Percentiles rank a stretch among this genome's conserved stretches.
Conservation (phyloP, 2,888 invertebrate genomes). For the Ornithoptera alexandrae region DNA sequence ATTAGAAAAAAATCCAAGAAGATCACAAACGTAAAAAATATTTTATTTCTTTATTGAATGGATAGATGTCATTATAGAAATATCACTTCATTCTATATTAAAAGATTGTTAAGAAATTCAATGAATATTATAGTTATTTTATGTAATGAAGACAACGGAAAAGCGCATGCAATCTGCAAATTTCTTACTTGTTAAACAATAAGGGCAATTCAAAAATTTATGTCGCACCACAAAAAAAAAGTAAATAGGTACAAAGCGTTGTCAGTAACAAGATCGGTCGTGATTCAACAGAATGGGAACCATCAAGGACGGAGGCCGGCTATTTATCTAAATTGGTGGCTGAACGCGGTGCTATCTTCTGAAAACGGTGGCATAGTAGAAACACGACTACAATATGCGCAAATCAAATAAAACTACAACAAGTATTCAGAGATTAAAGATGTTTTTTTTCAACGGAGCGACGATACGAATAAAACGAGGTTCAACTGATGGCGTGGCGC, state of each 20-base stretch:
- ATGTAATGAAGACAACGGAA: too few species aligned
- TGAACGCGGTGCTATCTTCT: conserved; percentile 38
- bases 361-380: conserved; percentile 39
- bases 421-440: not conserved
- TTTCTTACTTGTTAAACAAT: conserved; percentile 30
- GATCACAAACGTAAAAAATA: too few species aligned
- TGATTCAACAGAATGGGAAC: conserved; percentile 41
- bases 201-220: conserved; percentile 31
- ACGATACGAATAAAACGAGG: not conserved
- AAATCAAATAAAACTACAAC: not conserved
- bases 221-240: conserved; percentile 30
- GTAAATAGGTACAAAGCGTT: conserved; percentile 34
- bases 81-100: too few species aligned
- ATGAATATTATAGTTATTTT: not conserved
- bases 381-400: conserved; percentile 7
- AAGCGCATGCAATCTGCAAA: conserved; percentile 8
- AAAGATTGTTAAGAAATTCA: too few species aligned
- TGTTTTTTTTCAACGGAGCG: not conserved
- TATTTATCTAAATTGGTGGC: conserved; percentile 51
- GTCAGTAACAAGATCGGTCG: conserved; percentile 38
- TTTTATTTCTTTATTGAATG: too few species aligned
- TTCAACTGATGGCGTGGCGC: too few species aligned
- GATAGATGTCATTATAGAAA: too few species aligned
- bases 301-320: conserved; percentile 39
- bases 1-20: too few species aligned